These are phyloP conservation scores for Harpalus rufipes DNA, from an alignment of 2,888 invertebrate genomes.

Conservation along the genomic window DNA sequence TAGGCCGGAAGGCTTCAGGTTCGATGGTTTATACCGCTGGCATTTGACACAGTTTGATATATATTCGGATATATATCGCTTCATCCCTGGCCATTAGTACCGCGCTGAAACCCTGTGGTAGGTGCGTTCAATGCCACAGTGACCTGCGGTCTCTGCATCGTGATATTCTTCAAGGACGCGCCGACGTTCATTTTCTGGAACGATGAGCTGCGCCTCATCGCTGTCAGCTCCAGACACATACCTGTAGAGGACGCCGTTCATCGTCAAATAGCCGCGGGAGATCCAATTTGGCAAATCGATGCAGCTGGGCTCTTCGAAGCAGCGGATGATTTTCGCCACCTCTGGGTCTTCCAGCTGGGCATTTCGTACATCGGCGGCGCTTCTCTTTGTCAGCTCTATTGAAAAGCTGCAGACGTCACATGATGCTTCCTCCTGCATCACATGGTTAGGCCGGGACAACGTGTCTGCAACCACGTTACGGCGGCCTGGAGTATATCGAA, in stretches of 20 bases:
- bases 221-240: slow-evolving; percentile 44
- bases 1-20: slow-evolving; percentile 71
- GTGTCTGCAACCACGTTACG: too few species aligned
- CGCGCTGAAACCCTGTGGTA: too few species aligned
- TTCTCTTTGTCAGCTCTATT: not conserved
- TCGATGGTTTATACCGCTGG: slow-evolving; percentile 71
- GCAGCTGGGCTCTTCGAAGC: slow-evolving; percentile 48
- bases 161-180: not conserved
- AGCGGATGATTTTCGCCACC: slow-evolving; percentile 61
- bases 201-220: slow-evolving; percentile 68
- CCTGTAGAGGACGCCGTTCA: slow-evolving; percentile 66
- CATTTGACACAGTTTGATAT: slow-evolving; percentile 69
- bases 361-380: slow-evolving; percentile 15
- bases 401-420: not conserved
- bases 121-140: too few species aligned
- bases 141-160: too few species aligned
- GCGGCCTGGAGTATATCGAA: too few species aligned
- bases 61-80: too few species aligned
- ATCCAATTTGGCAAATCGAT: not conserved
- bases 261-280: slow-evolving; percentile 58
- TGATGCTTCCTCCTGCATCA: not conserved
- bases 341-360: slow-evolving; percentile 67
- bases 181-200: slow-evolving; percentile 68
- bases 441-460: too few species aligned
- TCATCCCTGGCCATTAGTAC: too few species aligned